Evolutionary conservation across 2,797 vertebrate genomes (phyloP).

Genomic region (Falco naumanni): DNA sequence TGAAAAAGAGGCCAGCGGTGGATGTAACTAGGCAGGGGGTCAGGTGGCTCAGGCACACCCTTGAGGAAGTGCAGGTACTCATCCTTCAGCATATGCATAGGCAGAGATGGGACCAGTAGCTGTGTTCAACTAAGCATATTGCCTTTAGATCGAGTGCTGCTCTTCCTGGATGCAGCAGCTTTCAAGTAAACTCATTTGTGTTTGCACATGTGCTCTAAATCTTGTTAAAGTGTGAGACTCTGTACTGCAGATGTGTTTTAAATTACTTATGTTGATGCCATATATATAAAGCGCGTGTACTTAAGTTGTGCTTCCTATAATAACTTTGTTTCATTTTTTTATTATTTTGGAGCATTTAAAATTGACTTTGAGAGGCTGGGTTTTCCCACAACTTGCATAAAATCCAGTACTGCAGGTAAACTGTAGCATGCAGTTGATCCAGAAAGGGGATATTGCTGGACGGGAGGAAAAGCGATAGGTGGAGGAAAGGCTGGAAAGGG

Average conservation of each 20-base stretch:
- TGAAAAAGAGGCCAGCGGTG: background rate
- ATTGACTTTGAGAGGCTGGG: background rate
- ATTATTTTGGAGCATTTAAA: background rate
- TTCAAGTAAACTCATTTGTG: background rate
- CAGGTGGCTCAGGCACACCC: background rate
- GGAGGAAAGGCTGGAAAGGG: background rate
- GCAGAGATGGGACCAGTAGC: background rate
- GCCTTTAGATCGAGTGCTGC: background rate
- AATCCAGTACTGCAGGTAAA: background rate
- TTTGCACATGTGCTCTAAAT: background rate
- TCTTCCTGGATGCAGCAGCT: background rate
- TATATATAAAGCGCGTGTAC: background rate
- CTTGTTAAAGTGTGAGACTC: background rate
- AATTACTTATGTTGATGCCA: background rate
- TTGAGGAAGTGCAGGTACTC: background rate
- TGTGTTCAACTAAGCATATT: background rate
- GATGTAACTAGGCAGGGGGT: background rate
- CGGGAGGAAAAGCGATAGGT: background rate
- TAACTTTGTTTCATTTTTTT: background rate
- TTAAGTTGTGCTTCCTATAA: background rate
- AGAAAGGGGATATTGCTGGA: background rate
- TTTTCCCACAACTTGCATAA: background rate
- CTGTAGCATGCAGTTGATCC: background rate
- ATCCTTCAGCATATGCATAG: background rate
- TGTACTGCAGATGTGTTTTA: background rate